Percentiles rank a stretch among this genome's conserved stretches.
Conservation (phyloP, 2,888 invertebrate genomes). For the Pinctada fucata region DNA sequence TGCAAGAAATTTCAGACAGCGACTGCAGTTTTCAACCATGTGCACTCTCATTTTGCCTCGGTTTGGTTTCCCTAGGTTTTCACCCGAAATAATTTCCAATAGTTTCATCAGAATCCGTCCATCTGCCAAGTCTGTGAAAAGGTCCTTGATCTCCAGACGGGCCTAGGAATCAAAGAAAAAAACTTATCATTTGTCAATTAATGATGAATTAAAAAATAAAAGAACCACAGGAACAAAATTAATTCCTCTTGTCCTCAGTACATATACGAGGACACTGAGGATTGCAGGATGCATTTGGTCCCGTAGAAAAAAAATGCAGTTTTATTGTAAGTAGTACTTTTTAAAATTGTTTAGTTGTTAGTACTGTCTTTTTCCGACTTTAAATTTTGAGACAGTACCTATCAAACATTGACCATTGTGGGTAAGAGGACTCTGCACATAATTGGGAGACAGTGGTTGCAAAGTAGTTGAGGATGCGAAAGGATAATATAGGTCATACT, state of each 20-base stretch:
- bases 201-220: conserved; percentile 3
- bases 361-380: too few species aligned
- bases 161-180: conserved; percentile 82
- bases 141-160: conserved; percentile 97
- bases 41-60: conserved; percentile 97
- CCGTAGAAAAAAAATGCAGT: too few species aligned
- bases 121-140: conserved; percentile 97
- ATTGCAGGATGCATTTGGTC: too few species aligned
- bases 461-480: too few species aligned
- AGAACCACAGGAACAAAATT: neutral
- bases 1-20: conserved; percentile 95
- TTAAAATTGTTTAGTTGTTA: too few species aligned
- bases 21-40: conserved; percentile 99
- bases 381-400: too few species aligned
- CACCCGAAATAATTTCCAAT: conserved; percentile 98
- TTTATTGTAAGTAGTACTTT: too few species aligned
- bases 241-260: neutral
- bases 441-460: too few species aligned
- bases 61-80: conserved; percentile 97
- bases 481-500: too few species aligned
- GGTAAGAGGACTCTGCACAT: too few species aligned
- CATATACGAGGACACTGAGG: too few species aligned
- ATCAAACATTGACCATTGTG: too few species aligned
- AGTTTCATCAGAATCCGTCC: conserved; percentile 94
- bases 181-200: neutral